Percentiles rank a stretch among this genome's conserved stretches.
Evolutionary conservation across 2,888 invertebrate species (phyloP).

Genomic region (Strigamia maritima): DNA sequence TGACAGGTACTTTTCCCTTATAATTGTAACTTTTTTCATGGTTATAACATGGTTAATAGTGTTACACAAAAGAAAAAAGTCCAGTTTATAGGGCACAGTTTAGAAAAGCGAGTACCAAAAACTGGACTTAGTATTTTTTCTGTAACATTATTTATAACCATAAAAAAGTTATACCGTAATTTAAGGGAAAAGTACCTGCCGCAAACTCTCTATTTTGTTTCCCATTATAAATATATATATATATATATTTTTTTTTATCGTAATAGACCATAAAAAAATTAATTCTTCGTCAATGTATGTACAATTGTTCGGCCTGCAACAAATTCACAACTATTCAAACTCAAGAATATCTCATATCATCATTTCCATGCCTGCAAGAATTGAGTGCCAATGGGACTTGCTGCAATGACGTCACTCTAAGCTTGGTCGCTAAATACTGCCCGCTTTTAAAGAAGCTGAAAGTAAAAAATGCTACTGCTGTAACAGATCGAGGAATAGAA

Average conservation of each 20-base stretch:
- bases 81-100: no score
- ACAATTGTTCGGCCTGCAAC: not conserved
- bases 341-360: not conserved
- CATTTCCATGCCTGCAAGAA: not conserved
- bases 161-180: no score
- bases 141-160: no score
- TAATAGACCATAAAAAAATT: not conserved
- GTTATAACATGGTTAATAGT: no score
- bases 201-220: not conserved
- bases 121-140: no score
- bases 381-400: not conserved
- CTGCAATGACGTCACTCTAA: not conserved
- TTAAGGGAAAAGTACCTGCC: no score
- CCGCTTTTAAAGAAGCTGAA: not conserved
- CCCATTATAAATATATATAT: no score
- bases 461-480: not conserved
- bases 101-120: no score
- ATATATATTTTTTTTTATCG: no score
- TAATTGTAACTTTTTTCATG: no score
- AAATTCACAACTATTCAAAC: not conserved
- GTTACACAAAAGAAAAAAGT: no score
- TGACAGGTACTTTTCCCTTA: no score
- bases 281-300: not conserved
- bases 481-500: not conserved
- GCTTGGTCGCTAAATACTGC: not conserved